These are phyloP conservation scores for Eulithis prunata DNA, from an alignment of 2,888 invertebrate genomes.

Conservation along the genomic window DNA sequence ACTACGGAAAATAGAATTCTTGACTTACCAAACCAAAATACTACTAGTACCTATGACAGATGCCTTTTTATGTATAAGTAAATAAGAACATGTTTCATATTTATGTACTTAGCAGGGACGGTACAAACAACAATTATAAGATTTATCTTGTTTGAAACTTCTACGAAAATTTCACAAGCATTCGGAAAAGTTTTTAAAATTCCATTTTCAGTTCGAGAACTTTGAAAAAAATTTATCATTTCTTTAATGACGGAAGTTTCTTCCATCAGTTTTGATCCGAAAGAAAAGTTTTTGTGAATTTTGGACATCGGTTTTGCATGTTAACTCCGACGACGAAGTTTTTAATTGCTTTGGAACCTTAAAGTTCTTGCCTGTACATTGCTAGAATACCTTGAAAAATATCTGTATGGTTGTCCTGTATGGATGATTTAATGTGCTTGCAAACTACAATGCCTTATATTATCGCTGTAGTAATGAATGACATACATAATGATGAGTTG, in stretches of 20 bases:
- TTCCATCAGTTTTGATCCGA: constrained; percentile 27
- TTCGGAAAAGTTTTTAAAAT: constrained; percentile 23
- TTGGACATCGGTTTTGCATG: constrained; percentile 21
- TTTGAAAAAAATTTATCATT: constrained; percentile 30
- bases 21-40: too few relatives aligned
- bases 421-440: not conserved
- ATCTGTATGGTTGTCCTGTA: not conserved
- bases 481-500: too few relatives aligned
- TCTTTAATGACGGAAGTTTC: constrained; percentile 33
- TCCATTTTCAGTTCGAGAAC: constrained; percentile 27
- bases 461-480: too few relatives aligned
- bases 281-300: constrained; percentile 22
- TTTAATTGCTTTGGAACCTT: constrained; percentile 21
- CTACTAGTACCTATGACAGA: too few relatives aligned
- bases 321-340: constrained; percentile 20
- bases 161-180: constrained; percentile 15
- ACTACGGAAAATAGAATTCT: too few relatives aligned
- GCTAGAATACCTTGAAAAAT: not conserved
- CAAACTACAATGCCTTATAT: too few relatives aligned
- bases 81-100: not conserved
- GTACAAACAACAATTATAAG: constrained; percentile 1
- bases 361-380: not conserved
- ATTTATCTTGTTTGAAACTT: constrained; percentile 10
- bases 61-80: too few relatives aligned
- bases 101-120: not conserved